Evolutionary conservation across 2,888 invertebrate genomes (phyloP).

Genomic region (Tinea pellionella): DNA sequence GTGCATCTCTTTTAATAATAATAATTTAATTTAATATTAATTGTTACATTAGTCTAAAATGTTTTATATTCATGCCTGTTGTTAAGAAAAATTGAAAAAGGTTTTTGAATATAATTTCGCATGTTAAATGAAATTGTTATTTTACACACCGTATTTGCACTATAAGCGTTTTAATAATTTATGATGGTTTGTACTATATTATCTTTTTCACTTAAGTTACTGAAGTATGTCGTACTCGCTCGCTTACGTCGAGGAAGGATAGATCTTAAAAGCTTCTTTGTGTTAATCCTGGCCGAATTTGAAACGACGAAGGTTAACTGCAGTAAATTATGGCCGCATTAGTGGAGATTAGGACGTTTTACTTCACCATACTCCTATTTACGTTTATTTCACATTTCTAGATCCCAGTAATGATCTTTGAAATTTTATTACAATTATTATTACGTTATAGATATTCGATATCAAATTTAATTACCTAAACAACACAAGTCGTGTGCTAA

Average conservation of each 20-base stretch:
- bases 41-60: background rate
- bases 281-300: slow-evolving; percentile 14
- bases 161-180: slow-evolving; percentile 6
- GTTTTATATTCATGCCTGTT: too few species aligned
- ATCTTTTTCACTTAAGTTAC: background rate
- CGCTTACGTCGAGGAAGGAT: slow-evolving; percentile 1
- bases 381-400: background rate
- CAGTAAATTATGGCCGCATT: slow-evolving; percentile 13
- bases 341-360: slow-evolving; percentile 11
- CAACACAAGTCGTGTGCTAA: too few species aligned
- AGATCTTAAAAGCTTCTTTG: slow-evolving; percentile 15
- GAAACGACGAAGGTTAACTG: slow-evolving; percentile 14
- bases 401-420: background rate
- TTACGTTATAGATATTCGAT: too few species aligned
- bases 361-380: slow-evolving; percentile 8
- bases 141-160: background rate
- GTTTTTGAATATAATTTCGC: background rate
- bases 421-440: too few species aligned
- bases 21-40: background rate
- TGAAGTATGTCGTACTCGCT: slow-evolving; percentile 1
- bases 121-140: background rate
- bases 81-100: background rate
- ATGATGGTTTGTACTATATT: background rate
- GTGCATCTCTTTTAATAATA: background rate
- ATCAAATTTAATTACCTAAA: too few species aligned